phyloP scores from a whole-genome alignment of 64 coral and sea anemone species.

The Stichodactyla helianthus region DNA sequence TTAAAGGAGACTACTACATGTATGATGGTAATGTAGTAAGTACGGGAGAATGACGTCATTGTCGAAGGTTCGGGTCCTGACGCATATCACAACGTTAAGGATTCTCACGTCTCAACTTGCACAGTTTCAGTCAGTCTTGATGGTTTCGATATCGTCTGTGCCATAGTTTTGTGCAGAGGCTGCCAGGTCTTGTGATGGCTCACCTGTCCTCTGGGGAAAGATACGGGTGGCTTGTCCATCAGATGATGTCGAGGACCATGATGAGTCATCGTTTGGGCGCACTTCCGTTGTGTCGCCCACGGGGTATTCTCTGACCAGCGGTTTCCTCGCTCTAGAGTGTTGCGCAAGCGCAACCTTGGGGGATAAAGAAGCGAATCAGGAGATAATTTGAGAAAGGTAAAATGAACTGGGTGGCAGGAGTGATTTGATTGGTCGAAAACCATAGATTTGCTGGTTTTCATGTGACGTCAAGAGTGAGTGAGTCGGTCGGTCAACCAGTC shows the following conservation, averaged over 20 bases:
- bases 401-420: not conserved
- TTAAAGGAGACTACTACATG: not conserved
- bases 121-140: not conserved
- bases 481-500: not conserved
- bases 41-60: not conserved
- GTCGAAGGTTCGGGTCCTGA: too few relatives aligned
- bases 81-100: too few relatives aligned
- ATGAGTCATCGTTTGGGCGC: conserved; percentile 86
- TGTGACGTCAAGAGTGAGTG: too few relatives aligned
- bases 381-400: not conserved
- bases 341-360: conserved; percentile 69
- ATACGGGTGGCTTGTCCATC: conserved; percentile 2
- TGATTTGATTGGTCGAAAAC: not conserved
- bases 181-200: not conserved
- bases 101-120: too few relatives aligned
- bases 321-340: conserved; percentile 61
- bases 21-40: not conserved
- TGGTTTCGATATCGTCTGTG: not conserved
- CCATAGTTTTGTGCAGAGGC: not conserved
- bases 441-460: not conserved
- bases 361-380: not conserved
- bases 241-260: conserved; percentile 61
- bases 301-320: conserved; percentile 79
- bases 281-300: conserved; percentile 75
- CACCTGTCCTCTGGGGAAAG: not conserved